Conservation (phyloP, 2,888 invertebrate genomes). For the Archips xylosteana region DNA sequence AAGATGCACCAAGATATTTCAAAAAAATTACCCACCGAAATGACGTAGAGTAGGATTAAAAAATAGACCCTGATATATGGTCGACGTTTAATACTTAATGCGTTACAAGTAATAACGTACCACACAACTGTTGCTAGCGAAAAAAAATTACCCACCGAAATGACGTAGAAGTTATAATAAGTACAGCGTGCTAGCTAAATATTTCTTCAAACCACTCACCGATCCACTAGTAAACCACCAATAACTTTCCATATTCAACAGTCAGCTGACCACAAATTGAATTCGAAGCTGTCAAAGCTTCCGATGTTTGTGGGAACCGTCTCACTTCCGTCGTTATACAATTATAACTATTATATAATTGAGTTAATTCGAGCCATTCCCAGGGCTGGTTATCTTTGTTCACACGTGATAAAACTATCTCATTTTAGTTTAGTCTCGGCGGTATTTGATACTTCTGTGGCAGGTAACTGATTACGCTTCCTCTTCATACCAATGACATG, state of each 20-base stretch:
- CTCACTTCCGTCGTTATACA: constrained; percentile 32
- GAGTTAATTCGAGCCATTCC: neutral
- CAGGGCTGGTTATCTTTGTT: neutral
- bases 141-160: no score
- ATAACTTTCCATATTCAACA: constrained; percentile 20
- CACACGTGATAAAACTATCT: constrained; percentile 3
- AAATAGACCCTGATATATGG: no score
- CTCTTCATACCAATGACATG: no score
- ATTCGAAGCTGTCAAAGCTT: constrained; percentile 24
- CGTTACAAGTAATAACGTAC: no score
- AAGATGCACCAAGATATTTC: no score
- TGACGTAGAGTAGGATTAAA: no score
- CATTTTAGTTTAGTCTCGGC: neutral
- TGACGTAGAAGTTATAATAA: no score
- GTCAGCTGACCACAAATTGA: constrained; percentile 8
- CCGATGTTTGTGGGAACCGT: constrained; percentile 35
- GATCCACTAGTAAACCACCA: neutral
- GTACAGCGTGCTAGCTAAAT: no score
- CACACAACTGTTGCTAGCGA: no score
- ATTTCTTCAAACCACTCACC: neutral
- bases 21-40: no score
- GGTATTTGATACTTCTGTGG: neutral
- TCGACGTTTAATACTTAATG: no score
- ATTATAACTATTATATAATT: constrained; percentile 11
- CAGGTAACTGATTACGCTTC: no score